Percentiles rank a stretch among this genome's conserved stretches.
phyloP scores from a whole-genome alignment of 2,113 vertebrate genomes.

The Azemiops feae region DNA sequence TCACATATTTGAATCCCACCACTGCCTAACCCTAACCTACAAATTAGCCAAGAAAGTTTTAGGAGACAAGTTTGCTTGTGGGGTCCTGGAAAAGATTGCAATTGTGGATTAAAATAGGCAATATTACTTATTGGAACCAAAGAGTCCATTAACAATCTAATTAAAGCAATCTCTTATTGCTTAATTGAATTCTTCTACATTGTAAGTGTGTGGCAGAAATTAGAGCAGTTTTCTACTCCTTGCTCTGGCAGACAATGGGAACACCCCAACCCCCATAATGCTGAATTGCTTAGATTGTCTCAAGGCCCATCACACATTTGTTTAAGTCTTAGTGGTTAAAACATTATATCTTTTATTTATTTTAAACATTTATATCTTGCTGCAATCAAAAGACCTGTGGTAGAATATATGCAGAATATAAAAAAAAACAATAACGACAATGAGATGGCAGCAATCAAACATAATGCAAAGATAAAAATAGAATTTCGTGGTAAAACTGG shows the following conservation, averaged over 20 bases:
- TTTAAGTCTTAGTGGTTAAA: neutral
- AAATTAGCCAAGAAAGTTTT: fast-evolving
- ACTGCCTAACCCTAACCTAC: neutral
- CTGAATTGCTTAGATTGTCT: neutral
- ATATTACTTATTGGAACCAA: slow-evolving; percentile 56
- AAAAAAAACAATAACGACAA: neutral
- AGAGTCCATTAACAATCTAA: slow-evolving; percentile 65
- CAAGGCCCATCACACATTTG: too few relatives aligned
- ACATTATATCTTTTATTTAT: neutral
- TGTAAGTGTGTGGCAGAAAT: slow-evolving; percentile 47
- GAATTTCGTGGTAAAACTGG: neutral
- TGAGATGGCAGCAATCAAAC: neutral
- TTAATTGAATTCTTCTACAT: slow-evolving; percentile 61
- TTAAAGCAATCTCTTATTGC: slow-evolving; percentile 64
- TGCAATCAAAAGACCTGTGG: neutral
- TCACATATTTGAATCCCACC: too few relatives aligned
- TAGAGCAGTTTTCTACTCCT: slow-evolving; percentile 21
- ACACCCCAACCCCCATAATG: fast-evolving
- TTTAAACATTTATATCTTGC: neutral
- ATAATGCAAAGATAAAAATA: neutral
- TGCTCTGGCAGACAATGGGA: neutral
- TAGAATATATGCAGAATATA: neutral
- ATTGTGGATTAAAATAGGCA: slow-evolving; percentile 42
- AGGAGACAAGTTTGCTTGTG: slow-evolving; percentile 37
- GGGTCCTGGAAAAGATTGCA: slow-evolving; percentile 34